Conservation (phyloP, 2,797 vertebrate genomes). For the Momotus momota region DNA sequence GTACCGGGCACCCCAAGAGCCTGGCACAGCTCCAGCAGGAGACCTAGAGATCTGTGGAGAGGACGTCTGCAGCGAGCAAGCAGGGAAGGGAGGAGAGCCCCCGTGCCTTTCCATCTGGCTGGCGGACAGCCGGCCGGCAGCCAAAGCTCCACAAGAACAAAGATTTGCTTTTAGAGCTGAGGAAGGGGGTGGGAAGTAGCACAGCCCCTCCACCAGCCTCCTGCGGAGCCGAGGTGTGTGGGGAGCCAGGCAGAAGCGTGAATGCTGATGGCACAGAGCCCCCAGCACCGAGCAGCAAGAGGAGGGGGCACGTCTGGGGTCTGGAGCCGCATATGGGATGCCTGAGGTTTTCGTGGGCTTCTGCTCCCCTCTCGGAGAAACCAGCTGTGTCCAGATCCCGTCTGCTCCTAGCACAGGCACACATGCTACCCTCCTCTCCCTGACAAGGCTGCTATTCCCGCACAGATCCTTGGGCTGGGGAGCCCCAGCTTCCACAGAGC, state of each 20-base stretch:
- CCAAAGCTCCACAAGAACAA: constrained; percentile 66
- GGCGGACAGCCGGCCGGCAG: constrained; percentile 52
- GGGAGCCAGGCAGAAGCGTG: not conserved
- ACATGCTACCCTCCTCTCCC: not conserved
- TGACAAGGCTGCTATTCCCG: not conserved
- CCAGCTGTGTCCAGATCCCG: not conserved
- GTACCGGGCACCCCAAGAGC: accelerated
- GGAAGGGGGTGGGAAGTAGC: constrained; percentile 51
- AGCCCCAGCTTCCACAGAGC: accelerated
- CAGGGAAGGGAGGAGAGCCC: constrained; percentile 47
- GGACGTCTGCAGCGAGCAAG: not conserved
- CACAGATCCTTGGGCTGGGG: accelerated
- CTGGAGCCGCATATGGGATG: not conserved
- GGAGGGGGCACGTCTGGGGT: not conserved
- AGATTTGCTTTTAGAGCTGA: constrained; percentile 57
- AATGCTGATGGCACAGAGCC: not conserved
- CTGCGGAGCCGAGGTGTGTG: constrained; percentile 9
- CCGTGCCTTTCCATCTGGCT: constrained; percentile 62
- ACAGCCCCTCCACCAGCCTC: constrained; percentile 15
- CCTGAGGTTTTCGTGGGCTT: not conserved
- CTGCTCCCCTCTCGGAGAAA: not conserved
- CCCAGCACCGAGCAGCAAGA: accelerated
- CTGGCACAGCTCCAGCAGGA: constrained; percentile 32
- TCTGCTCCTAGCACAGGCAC: not conserved
- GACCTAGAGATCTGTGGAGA: constrained; percentile 7